These are phyloP conservation scores for Axis porcinus DNA, from an alignment of 2,113 vertebrate species.

Conservation along the genomic window DNA sequence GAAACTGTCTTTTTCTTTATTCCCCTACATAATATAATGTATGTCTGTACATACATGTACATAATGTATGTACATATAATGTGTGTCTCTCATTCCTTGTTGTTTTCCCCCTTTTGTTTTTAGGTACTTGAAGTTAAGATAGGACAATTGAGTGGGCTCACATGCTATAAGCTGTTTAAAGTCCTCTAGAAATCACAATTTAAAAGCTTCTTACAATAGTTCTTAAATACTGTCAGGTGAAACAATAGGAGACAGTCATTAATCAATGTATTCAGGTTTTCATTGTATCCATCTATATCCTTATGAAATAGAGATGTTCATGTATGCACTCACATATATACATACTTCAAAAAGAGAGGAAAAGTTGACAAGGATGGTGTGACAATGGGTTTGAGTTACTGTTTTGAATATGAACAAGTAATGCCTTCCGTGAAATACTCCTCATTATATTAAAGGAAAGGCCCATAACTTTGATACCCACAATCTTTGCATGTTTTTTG, in stretches of 20 bases:
- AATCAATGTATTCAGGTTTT: background rate
- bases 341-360: background rate
- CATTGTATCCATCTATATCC: background rate
- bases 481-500: background rate
- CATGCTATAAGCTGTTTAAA: background rate
- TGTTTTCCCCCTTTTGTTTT: background rate
- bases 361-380: background rate
- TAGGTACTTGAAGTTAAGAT: background rate
- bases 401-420: background rate
- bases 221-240: background rate
- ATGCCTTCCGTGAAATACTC: background rate
- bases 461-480: background rate
- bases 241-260: background rate
- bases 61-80: background rate
- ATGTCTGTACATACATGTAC: background rate
- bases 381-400: background rate
- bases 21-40: background rate
- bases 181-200: background rate
- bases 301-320: background rate
- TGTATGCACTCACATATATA: background rate
- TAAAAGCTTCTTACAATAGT: background rate
- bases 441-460: background rate
- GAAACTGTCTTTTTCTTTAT: background rate
- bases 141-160: background rate
- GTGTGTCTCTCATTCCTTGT: background rate